A percentile compares a stretch with the other conserved stretches of the same genome.
phyloP scores from a whole-genome alignment of 2,797 vertebrate species.

The Gallinago stenura region DNA sequence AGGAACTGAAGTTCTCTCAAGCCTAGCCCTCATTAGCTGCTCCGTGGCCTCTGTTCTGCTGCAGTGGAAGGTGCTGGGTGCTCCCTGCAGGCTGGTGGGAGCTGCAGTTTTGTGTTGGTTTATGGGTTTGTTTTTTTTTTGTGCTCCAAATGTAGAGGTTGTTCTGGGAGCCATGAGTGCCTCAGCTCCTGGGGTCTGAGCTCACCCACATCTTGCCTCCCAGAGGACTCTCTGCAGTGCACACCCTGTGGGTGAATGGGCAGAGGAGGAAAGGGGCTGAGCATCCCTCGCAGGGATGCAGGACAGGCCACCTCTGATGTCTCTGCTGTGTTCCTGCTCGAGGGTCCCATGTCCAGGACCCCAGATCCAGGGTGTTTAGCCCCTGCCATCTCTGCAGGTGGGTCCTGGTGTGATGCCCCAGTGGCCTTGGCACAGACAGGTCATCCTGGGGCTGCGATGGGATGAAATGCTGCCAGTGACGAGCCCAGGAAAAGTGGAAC shows the following conservation, averaged over 20 bases:
- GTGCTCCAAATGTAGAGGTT: background rate
- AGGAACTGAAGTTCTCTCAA: background rate
- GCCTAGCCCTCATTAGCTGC: rapidly evolving
- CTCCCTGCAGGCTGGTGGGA: no score
- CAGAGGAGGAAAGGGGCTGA: background rate
- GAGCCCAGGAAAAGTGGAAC: background rate
- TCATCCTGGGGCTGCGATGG: background rate
- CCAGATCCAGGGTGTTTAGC: rapidly evolving
- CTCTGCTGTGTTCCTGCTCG: background rate
- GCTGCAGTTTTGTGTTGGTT: background rate
- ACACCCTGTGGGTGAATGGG: rapidly evolving
- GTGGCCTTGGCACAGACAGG: background rate
- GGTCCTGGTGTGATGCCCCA: background rate
- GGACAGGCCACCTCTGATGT: rapidly evolving
- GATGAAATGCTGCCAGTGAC: rapidly evolving
- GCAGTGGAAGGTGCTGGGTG: background rate
- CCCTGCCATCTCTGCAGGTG: rapidly evolving
- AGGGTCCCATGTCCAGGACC: rapidly evolving
- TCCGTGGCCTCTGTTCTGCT: background rate
- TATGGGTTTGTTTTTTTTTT: background rate
- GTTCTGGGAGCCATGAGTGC: rapidly evolving
- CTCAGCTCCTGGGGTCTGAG: background rate
- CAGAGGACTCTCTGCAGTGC: background rate
- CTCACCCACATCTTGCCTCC: rapidly evolving
- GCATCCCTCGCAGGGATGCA: rapidly evolving